Base-by-base conservation (phyloP, 2,888 invertebrate genomes). In the Dyspetes luteomarginatus region DNA sequence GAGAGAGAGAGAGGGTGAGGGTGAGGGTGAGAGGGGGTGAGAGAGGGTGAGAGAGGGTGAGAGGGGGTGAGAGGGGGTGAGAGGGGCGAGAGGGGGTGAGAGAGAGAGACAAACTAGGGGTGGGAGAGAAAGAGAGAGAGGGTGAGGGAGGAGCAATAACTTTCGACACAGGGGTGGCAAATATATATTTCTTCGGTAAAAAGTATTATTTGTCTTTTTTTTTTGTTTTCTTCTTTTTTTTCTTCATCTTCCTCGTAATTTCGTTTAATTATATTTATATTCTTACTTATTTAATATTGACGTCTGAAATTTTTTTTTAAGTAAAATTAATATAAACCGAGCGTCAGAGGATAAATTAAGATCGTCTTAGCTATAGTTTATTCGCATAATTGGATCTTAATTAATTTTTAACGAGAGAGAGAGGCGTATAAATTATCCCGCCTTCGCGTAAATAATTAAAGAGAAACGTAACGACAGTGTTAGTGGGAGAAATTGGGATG, bases 361-460 rank as follows among this genome's bases (percentile, higher is more conserved):
- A 12, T 36, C 12, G 36, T 36, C 12, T 36, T 12, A 12, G 36
- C 36, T 12, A 9, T 7, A 4, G 4, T 9, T n/a, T 2, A 3
- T 12, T 36, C 36, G 36, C 36, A 36, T 36, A 36, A 36, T 36
- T 12, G 36, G 12, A 36, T 36, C 36, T 36, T 36, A 36, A 36
- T 36, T 36, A 48, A 48, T 48, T 17, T 17, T 15, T 7, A 48
- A 36, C 5, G 12, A 36, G 36, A 36, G 36, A 15, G 48, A 48
- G 48, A 58, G 5, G 17, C 12, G 19, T 15, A n/a, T 64, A 12
- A 45, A 64, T 64, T 45, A 45, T 62, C 26, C 26, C 15, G 5
- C 45, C 45, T 22, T 22, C 24, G 26, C 24, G 62, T 15, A 45
- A 15, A 43, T 64, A 64, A 64, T 45, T 58, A 30, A 30, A 30